Evolutionary conservation across 2,797 vertebrate species (phyloP).

Genomic region (Leptatherina wallacei): DNA sequence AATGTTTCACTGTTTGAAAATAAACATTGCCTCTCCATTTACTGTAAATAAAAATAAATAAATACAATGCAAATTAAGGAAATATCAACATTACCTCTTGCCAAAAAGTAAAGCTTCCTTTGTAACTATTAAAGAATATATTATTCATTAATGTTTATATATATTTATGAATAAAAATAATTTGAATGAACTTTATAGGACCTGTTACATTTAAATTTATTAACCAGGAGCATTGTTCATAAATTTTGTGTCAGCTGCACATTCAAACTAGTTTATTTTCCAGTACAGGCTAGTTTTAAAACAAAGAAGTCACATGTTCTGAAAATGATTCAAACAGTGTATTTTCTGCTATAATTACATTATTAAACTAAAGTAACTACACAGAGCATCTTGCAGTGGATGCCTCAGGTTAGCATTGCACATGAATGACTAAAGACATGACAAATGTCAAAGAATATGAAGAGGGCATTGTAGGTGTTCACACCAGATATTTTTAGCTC

Average conservation of each 20-base stretch:
- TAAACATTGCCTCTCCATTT: no score
- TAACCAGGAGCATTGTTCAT: background rate
- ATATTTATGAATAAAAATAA: no score
- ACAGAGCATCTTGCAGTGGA: background rate
- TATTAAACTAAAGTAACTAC: background rate
- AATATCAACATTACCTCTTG: no score
- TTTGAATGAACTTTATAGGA: background rate
- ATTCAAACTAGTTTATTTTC: background rate
- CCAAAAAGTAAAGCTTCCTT: no score
- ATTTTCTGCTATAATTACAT: background rate
- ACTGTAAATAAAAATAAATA: no score
- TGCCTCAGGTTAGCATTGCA: background rate
- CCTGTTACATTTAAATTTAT: background rate
- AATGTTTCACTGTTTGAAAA: no score
- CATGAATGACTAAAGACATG: background rate
- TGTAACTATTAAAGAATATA: no score
- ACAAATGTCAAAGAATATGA: background rate
- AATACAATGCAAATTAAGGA: no score
- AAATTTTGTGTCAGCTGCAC: background rate
- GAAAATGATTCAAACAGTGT: background rate
- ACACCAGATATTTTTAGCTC: background rate
- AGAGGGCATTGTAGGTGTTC: background rate
- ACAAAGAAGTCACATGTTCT: background rate
- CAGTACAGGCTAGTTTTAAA: background rate
- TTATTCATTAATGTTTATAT: no score